phyloP scores from a whole-genome alignment of 2,888 invertebrate species.

The Drosophila nr. medialis region DNA sequence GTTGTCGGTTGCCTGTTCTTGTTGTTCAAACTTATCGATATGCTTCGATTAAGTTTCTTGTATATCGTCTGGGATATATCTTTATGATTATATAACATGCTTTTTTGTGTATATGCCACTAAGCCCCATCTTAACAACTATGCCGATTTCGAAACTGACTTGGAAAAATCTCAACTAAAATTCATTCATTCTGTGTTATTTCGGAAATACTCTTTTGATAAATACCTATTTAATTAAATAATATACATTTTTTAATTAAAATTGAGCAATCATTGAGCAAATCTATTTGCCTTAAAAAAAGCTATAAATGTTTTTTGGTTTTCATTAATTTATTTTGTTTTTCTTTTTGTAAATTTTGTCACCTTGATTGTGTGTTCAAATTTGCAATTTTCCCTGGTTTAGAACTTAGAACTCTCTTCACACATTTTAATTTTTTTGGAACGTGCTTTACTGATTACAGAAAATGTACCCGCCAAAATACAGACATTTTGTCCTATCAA shows the following conservation, averaged over 20 bases:
- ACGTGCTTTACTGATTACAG: not conserved
- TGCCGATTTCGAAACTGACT: not conserved
- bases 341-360: not conserved
- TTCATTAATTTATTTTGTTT: not conserved
- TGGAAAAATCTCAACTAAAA: not conserved
- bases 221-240: not conserved
- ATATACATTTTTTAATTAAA: not conserved
- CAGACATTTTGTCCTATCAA: not conserved
- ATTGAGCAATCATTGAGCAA: not conserved
- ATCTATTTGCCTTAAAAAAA: not conserved
- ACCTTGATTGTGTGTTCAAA: not conserved
- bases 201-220: not conserved
- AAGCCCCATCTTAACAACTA: not conserved
- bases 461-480: not conserved
- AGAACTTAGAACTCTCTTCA: not conserved
- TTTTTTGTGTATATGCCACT: not conserved
- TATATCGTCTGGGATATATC: not conserved
- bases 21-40: not conserved
- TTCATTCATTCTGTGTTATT: not conserved
- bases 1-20: not conserved
- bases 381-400: not conserved
- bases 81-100: no score
- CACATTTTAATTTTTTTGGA: not conserved
- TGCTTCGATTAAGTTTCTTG: not conserved
- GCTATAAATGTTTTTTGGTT: not conserved